These are phyloP conservation scores for Ganaspis sp. DNA, from an alignment of 1,140 invertebrate genomes.

Conservation along the genomic window DNA sequence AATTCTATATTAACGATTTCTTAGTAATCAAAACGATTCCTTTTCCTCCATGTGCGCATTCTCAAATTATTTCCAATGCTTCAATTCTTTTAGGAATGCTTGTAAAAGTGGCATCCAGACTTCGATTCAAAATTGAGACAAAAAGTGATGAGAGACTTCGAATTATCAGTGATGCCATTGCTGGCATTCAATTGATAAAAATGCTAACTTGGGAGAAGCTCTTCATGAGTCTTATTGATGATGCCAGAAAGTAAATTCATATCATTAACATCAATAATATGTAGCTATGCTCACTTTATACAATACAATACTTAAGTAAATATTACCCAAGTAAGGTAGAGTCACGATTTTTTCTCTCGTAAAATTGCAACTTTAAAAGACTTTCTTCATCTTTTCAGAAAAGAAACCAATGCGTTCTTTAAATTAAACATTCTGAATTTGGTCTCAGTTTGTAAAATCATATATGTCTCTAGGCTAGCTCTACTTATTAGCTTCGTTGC, in stretches of 20 bases:
- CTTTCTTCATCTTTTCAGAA: constrained; percentile 44
- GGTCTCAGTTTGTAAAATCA: constrained; percentile 80
- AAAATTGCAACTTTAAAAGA: too few relatives aligned
- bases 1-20: too few relatives aligned
- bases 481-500: constrained; percentile 87
- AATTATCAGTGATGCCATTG: constrained; percentile 92
- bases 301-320: too few relatives aligned
- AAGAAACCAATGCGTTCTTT: constrained; percentile 41
- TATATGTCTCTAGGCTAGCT: constrained; percentile 85
- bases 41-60: too few relatives aligned
- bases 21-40: too few relatives aligned
- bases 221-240: constrained; percentile 81
- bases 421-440: constrained; percentile 34
- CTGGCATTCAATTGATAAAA: constrained; percentile 92
- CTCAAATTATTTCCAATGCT: background rate
- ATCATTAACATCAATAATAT: too few relatives aligned
- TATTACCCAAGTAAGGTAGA: too few relatives aligned
- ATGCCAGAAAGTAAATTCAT: constrained; percentile 73
- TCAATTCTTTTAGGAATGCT: constrained; percentile 79
- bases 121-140: constrained; percentile 81
- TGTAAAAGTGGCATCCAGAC: constrained; percentile 79
- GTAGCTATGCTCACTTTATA: too few relatives aligned
- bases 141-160: constrained; percentile 89
- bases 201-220: constrained; percentile 92
- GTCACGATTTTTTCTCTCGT: too few relatives aligned